These are phyloP conservation scores for Vanessa tameamea DNA, from an alignment of 1,140 invertebrate species.

Conservation along the genomic window DNA sequence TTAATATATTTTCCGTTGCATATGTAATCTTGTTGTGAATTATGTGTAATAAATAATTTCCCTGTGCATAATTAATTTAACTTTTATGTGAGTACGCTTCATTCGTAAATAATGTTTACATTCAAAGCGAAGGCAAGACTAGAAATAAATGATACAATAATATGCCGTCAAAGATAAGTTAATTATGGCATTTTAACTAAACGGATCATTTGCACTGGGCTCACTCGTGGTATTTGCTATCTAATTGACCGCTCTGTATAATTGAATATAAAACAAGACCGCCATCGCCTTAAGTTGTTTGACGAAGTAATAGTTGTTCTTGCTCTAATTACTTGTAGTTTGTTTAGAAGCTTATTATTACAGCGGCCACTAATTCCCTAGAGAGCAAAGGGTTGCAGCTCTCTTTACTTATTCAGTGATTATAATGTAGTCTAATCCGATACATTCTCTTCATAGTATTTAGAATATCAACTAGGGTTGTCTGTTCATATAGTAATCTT, in stretches of 20 bases:
- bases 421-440: slow-evolving; percentile 21
- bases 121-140: not conserved
- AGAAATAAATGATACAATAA: slow-evolving; percentile 36
- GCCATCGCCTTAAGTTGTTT: slow-evolving; percentile 63
- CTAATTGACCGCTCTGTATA: slow-evolving; percentile 58
- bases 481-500: not conserved
- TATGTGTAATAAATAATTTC: not conserved
- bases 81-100: not conserved
- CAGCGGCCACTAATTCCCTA: slow-evolving; percentile 58
- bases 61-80: not conserved
- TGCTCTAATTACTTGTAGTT: slow-evolving; percentile 75
- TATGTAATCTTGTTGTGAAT: not conserved
- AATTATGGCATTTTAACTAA: slow-evolving; percentile 32
- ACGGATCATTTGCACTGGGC: slow-evolving; percentile 33
- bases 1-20: too few species aligned
- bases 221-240: slow-evolving; percentile 35
- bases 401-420: slow-evolving; percentile 66
- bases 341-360: slow-evolving; percentile 73
- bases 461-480: not conserved
- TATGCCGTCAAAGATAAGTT: slow-evolving; percentile 33
- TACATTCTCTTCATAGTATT: slow-evolving; percentile 3
- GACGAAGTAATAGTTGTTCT: slow-evolving; percentile 68
- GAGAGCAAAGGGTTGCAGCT: slow-evolving; percentile 55
- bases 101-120: not conserved
- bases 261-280: slow-evolving; percentile 64